Base-by-base conservation (phyloP, 2,113 vertebrate genomes). In the Choloepus hoffmanni region DNA sequence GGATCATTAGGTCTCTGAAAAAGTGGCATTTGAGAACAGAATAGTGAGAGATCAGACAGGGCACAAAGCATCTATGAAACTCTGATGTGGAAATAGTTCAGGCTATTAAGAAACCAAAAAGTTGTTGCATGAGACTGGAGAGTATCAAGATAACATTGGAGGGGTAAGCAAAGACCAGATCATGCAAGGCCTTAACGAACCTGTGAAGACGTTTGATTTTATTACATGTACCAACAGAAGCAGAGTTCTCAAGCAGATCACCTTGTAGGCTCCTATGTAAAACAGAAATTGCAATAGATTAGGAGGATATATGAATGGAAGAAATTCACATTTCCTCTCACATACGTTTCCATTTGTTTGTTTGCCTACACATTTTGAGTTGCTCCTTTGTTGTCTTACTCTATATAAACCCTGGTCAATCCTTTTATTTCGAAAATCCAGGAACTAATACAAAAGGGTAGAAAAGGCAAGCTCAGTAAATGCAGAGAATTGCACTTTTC, bases 261-360 rank as follows among this genome's bases (percentile, higher is more conserved):
- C 30, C 10, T 94, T 79, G 76, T 90, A 89, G 50, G 3, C 28
- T 58, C 18, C 55, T 40, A 11, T 76, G 15, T 89, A 62, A 28
- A 90, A 84, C 74, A 92, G 40, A 73, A 92, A 84, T 43, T 87
- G 4, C 50, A 63, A 3, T 65, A 68, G 21, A 24, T 78, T 70
- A 63, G 23, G 58, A 95, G 67, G 73, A 70, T 19, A 50, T 85
- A 14, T 50, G 33, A 92, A 70, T 79, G 65, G 33, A 40, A 92
- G 55, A 96, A 96, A 90, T 60, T 90, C 36, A 93, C 24, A 23
- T 81, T 89, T 94, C 53, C 18, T 86, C 23, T 53, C n/a, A 33
- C n/a, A 30, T 85, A 82, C 10, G 84, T 81, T 81, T 89, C 58
- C 19, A 7, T 91, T 95, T 97, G 26, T 89, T 77, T 45, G 43